phyloP scores from a whole-genome alignment of 2,113 vertebrate species.

The Sterrhoptilus dennistouni region DNA sequence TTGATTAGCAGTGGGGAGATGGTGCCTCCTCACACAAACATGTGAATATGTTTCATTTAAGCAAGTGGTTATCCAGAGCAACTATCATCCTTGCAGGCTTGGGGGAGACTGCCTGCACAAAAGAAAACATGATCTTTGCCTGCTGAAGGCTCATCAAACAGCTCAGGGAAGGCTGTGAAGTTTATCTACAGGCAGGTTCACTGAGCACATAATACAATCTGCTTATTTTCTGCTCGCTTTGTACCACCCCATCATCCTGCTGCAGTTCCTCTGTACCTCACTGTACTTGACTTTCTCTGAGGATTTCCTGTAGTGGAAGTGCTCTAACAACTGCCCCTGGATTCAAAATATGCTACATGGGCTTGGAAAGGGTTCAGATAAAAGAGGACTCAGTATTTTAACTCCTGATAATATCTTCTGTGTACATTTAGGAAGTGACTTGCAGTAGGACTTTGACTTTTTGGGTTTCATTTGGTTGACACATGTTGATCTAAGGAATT shows the following conservation, averaged over 20 bases:
- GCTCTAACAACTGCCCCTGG: not conserved
- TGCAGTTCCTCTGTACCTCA: not conserved
- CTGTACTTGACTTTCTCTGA: not conserved
- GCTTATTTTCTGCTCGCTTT: not conserved
- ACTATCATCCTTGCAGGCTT: not conserved
- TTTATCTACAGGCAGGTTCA: not conserved
- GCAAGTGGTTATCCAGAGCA: not conserved
- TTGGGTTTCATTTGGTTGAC: not conserved
- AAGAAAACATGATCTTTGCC: not conserved
- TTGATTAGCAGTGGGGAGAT: not conserved
- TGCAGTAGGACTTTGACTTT: not conserved
- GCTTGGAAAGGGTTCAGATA: not conserved
- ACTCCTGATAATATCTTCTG: accelerated
- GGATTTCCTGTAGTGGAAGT: not conserved
- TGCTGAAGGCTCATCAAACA: not conserved
- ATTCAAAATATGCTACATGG: not conserved
- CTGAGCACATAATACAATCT: not conserved
- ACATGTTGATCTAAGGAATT: not conserved
- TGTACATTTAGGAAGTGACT: not conserved
- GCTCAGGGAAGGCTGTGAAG: not conserved
- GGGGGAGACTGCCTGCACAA: not conserved
- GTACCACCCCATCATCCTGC: not conserved
- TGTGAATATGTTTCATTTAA: not conserved
- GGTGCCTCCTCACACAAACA: not conserved
- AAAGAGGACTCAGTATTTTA: not conserved